phyloP scores from a whole-genome alignment of 35 echinoderm and acorn worm species.

The Diadema setosum region DNA sequence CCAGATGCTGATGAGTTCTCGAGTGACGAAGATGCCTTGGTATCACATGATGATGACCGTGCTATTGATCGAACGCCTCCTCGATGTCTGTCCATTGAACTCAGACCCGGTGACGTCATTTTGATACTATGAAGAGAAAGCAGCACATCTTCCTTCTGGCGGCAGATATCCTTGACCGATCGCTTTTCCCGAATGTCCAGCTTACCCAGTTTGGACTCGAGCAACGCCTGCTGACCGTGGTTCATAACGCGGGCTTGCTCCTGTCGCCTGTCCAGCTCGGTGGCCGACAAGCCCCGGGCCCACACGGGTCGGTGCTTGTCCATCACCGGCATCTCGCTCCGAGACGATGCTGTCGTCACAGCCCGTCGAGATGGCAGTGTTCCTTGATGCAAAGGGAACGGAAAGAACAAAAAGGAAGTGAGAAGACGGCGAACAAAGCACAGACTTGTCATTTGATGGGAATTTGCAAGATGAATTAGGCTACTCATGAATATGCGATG shows the following conservation, averaged over 20 bases:
- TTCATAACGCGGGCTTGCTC: conserved; percentile 32
- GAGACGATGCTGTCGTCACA: too few species aligned
- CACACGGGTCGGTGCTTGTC: conserved; percentile 16
- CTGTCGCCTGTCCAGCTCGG: conserved; percentile 18
- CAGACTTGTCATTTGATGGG: too few species aligned
- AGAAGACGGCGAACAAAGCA: too few species aligned
- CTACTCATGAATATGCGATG: too few species aligned
- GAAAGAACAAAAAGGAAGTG: too few species aligned
- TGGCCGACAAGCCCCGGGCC: conserved; percentile 3
- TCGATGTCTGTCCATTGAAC: not conserved
- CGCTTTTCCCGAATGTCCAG: conserved; percentile 19
- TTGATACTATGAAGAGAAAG: conserved; percentile 3
- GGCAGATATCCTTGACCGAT: not conserved
- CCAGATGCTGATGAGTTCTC: not conserved
- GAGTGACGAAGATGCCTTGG: not conserved
- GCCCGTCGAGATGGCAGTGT: too few species aligned
- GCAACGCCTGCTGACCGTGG: conserved; percentile 26
- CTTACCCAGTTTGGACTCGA: conserved; percentile 25
- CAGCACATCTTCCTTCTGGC: conserved; percentile 9
- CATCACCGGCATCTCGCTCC: too few species aligned
- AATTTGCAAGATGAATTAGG: too few species aligned
- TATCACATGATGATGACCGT: too few species aligned
- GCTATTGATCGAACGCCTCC: too few species aligned
- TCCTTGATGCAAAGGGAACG: too few species aligned
- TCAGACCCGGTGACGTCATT: not conserved